Evolutionary conservation across 1,140 invertebrate species (phyloP), one percentile per base, ranked within the genome.

Genomic region (Liolophura sinensis): DNA sequence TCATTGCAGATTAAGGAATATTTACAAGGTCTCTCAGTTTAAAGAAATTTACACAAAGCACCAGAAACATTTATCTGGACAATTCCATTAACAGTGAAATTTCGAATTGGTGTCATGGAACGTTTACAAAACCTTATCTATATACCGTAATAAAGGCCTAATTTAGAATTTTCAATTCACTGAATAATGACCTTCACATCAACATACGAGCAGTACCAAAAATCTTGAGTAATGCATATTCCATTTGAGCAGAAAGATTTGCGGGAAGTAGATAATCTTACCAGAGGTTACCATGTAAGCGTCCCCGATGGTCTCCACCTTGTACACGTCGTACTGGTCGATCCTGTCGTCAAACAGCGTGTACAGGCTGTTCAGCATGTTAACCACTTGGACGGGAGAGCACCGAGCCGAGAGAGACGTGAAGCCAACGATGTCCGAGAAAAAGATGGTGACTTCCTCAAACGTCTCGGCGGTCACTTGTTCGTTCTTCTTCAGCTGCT

Each of bases 231-330:
- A 3, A 40, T 40, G 31, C 51, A 54, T 54, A 24, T 54, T 20
- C 51, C 51, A 54, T 7, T 4, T 54, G 3, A 3, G 7, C 51
- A 54, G 3, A 7, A 54, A 24, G 51, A 24, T 54, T 54, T 24
- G 51, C 7, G 12, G 24, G 51, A n/a, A 40, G 31, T 9, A 40
- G 9, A 9, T 9, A 3, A 40, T 40, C 31, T 40, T 40, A 20
- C 58, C 52, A 52, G 92, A 92, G 16, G 94, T 93, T 11, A 95
- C 92, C 93, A 95, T 95, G 81, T 96, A 96, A 16, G 93, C 93
- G 82, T 95, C 94, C 0, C 93, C 93, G 69, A 96, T 95, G 0
- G 93, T 96, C 85, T 96, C 93, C 65, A 94, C 93, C 90, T 91
- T 94, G 79, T 94, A 94, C 1, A 95, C 93, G 74, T 92, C 91